Conservation (phyloP, 2,888 invertebrate species). For the Nephrotoma flavescens region DNA sequence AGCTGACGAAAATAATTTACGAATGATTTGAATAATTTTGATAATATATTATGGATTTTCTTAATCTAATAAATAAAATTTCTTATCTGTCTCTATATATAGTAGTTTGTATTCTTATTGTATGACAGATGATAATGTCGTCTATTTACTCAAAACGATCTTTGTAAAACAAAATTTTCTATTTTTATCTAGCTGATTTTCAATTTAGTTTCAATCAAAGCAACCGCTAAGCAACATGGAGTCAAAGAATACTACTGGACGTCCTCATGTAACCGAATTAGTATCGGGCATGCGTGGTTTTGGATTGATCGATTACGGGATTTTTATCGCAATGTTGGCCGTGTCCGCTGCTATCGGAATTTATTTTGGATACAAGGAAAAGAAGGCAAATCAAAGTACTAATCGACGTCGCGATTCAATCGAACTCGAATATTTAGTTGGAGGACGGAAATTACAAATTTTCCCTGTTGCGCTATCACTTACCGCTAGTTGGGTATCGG, state of each 20-base stretch:
- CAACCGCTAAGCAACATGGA: no score
- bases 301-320: not conserved
- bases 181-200: no score
- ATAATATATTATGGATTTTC: no score
- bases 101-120: no score
- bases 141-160: no score
- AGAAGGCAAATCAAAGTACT: not conserved
- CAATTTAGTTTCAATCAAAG: no score
- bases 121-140: no score
- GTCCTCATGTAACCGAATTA: not conserved
- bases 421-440: not conserved
- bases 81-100: no score
- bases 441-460: not conserved
- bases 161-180: no score
- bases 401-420: not conserved
- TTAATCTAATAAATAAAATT: no score
- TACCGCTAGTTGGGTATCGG: slow-evolving; percentile 28
- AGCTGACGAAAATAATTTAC: no score
- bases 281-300: not conserved
- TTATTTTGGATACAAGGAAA: not conserved
- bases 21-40: no score
- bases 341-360: not conserved
- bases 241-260: not conserved
- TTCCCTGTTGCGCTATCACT: not conserved
- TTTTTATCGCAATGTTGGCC: not conserved